Evolutionary conservation across 2,113 vertebrate species (phyloP).

Genomic region (Elaphurus davidianus): DNA sequence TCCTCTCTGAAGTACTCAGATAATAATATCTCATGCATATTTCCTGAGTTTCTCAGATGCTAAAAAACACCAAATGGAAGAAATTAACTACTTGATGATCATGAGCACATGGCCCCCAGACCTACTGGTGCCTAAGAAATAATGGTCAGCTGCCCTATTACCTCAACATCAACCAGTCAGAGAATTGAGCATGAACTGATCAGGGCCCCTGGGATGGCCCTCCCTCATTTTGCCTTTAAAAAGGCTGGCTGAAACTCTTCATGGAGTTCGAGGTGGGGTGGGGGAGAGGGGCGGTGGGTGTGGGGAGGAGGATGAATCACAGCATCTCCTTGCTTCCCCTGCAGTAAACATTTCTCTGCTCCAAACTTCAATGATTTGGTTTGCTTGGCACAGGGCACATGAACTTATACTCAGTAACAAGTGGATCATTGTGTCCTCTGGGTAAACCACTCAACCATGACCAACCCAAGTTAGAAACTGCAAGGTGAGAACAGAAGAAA

Average conservation of each 20-base stretch:
- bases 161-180: neutral
- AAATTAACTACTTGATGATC: neutral
- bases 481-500: neutral
- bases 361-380: neutral
- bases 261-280: fast-evolving
- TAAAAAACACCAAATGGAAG: neutral
- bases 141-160: neutral
- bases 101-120: neutral
- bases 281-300: fast-evolving
- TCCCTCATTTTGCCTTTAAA: neutral
- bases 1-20: neutral
- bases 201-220: neutral
- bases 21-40: neutral
- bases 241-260: neutral
- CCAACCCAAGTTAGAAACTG: neutral
- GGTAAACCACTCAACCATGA: neutral
- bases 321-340: neutral
- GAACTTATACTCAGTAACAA: neutral
- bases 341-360: neutral
- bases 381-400: fast-evolving
- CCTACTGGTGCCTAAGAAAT: neutral
- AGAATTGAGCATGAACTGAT: neutral
- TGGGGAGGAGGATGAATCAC: neutral
- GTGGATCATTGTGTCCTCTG: neutral
- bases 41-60: neutral